These are phyloP conservation scores for Apis mellifera DNA, from an alignment of 1,140 invertebrate species.

Conservation along the genomic window Amel_HAv3.1 CM009946.2:6239001-6239500, in stretches of 20 bases:
- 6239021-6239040: background rate
- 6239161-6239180: conserved; percentile 61
- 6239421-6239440: conserved; percentile 74
- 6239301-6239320: conserved; percentile 70
- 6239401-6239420: conserved; percentile 58
- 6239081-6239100: conserved; percentile 60
- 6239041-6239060: background rate
- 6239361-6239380: conserved; percentile 46
- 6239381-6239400: conserved; percentile 36
- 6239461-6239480: background rate
- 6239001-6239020: conserved; percentile 29
- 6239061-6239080: background rate
- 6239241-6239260: conserved; percentile 72
- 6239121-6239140: background rate
- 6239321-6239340: conserved; percentile 74
- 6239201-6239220: conserved; percentile 58
- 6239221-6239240: conserved; percentile 47
- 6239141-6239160: background rate
- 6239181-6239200: conserved; percentile 63
- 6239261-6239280: conserved; percentile 77
- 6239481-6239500: conserved; percentile 13
- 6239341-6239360: conserved; percentile 45
- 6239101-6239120: conserved; percentile 70
- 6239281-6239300: conserved; percentile 74
- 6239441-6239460: background rate